Evolutionary conservation across 1,140 invertebrate species (phyloP).

Genomic region (Ceratina japonica): DNA sequence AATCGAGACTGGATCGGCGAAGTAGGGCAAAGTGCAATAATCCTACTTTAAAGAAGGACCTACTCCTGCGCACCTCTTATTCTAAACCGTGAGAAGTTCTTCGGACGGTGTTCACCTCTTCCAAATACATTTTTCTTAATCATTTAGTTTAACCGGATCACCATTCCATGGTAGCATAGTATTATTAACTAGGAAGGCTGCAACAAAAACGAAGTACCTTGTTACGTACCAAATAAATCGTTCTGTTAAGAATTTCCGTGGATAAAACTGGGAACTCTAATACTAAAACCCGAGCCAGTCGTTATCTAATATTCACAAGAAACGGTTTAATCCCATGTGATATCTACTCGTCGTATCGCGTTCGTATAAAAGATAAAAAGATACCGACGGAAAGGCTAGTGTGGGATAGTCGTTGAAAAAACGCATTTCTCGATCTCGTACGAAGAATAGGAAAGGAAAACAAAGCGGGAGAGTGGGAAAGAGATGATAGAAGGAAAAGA

Average conservation of each 20-base stretch:
- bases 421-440: no score
- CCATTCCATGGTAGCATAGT: constrained; percentile 33
- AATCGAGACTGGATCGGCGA: constrained; percentile 41
- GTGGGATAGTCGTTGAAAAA: not conserved
- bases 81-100: no score
- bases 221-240: constrained; percentile 49
- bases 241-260: not conserved
- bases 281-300: no score
- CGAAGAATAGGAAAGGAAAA: not conserved
- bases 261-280: not conserved
- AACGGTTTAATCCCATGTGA: not conserved
- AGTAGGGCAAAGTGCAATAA: constrained; percentile 45
- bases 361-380: constrained; percentile 2
- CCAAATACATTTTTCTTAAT: no score
- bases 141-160: not conserved
- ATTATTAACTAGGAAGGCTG: constrained; percentile 40
- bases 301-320: not conserved
- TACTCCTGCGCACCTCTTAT: not conserved
- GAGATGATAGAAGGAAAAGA: no score
- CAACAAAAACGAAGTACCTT: constrained; percentile 56
- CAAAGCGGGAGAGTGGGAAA: not conserved
- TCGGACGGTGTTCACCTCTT: no score
- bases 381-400: not conserved
- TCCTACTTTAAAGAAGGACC: constrained; percentile 24
- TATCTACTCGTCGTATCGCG: not conserved